phyloP scores from a whole-genome alignment of 2,113 vertebrate genomes.

The Cettia cetti region DNA sequence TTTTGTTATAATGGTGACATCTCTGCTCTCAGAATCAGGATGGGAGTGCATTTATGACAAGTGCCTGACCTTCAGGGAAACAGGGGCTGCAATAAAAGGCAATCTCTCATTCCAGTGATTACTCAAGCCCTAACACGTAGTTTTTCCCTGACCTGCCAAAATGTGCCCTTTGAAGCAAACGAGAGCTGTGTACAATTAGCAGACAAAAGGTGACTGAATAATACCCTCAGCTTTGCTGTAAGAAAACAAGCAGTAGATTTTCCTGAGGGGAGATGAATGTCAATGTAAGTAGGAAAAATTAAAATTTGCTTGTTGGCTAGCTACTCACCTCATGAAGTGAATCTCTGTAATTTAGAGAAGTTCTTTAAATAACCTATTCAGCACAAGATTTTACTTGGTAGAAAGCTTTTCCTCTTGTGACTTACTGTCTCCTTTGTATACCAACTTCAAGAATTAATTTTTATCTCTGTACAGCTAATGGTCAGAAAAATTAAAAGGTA shows the following conservation, averaged over 20 bases:
- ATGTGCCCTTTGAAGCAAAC: background rate
- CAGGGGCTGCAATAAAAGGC: background rate
- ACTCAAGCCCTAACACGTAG: background rate
- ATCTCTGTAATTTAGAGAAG: background rate
- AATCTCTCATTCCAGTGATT: background rate
- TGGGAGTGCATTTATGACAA: background rate
- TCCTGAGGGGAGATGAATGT: background rate
- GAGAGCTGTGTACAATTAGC: background rate
- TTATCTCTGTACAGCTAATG: background rate
- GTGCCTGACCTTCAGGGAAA: background rate
- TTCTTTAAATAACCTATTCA: background rate
- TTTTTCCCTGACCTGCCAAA: background rate
- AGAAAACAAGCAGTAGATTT: background rate
- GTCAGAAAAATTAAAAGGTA: background rate
- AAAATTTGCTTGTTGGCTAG: background rate
- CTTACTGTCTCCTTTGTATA: background rate
- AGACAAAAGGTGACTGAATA: background rate
- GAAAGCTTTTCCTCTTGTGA: background rate
- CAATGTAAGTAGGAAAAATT: background rate
- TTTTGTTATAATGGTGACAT: background rate
- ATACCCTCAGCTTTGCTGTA: background rate
- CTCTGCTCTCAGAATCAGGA: background rate
- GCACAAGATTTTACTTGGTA: background rate
- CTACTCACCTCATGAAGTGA: background rate
- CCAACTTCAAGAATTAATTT: background rate